Evolutionary conservation across 2,888 invertebrate genomes (phyloP).

Genomic region (Acronicta alni): DNA sequence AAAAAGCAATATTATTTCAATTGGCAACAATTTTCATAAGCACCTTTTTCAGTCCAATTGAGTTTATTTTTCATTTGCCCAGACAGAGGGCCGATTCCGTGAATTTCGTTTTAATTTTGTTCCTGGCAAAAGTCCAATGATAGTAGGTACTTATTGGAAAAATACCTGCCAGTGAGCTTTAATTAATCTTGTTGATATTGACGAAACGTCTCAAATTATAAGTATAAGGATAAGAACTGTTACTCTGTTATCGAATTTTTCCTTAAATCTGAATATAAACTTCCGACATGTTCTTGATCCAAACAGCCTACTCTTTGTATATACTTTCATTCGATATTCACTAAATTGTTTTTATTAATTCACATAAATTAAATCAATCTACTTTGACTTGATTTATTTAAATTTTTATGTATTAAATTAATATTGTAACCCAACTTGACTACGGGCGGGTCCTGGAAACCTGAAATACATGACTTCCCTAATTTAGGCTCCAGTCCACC

Average conservation of each 20-base stretch:
- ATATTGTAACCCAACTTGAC: too few species aligned
- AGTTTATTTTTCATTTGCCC: slow-evolving; percentile 69
- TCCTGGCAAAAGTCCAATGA: slow-evolving; percentile 60
- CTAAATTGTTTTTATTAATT: too few species aligned
- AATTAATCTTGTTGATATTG: slow-evolving; percentile 34
- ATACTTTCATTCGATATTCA: too few species aligned
- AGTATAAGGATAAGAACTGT: background rate
- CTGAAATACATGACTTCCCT: too few species aligned
- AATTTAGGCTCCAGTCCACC: too few species aligned
- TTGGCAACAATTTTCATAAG: slow-evolving; percentile 47
- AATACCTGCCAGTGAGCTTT: slow-evolving; percentile 38
- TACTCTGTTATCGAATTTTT: background rate
- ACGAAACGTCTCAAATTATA: slow-evolving; percentile 9
- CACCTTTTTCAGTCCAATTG: slow-evolving; percentile 59
- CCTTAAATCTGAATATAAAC: too few species aligned
- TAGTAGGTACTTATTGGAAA: slow-evolving; percentile 40
- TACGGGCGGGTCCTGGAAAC: too few species aligned
- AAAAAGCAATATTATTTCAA: slow-evolving; percentile 37
- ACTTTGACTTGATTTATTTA: too few species aligned
- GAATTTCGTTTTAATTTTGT: slow-evolving; percentile 62
- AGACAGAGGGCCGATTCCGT: slow-evolving; percentile 52
- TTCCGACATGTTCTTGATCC: too few species aligned
- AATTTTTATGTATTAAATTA: too few species aligned
- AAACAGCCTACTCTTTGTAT: too few species aligned
- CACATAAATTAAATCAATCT: background rate